Evolutionary conservation across 2,797 vertebrate genomes (phyloP), one percentile per base, ranked within the genome.

Genomic region (Remorina albescens): DNA sequence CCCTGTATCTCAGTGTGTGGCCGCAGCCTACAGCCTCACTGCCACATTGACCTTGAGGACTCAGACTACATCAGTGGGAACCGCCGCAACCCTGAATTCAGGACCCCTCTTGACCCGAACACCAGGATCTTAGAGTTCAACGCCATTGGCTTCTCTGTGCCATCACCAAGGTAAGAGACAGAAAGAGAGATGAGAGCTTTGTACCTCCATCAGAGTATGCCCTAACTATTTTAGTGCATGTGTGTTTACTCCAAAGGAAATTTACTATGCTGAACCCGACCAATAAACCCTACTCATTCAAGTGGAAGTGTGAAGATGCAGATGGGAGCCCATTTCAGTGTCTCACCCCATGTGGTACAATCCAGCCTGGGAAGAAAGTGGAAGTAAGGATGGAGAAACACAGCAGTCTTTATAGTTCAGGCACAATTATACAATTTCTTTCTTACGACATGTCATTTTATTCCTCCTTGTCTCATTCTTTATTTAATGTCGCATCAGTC

Each of bases 251-350:
- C 19, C 53, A 16, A 88, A 99, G 97, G 88, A 87, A 85, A 59
- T 97, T 99, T 60, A 87, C 62, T 26, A 91, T 96, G 59, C 44
- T 96, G 83, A 99, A 99, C 89, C 96, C 96, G 8, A 98, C 96
- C 64, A 89, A 67, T 49, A 89, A 83, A 8, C n/a, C 82, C 0
- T 98, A 95, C 73, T 93, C 93, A 55, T 97, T 96, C 81, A 90
- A 78, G 36, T 98, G 97, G 97, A 91, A 46, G 73, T 95, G 95
- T 86, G 94, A 96, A 41, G 95, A 95, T 56, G 37, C 32, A 5
- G 83, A 71, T 26, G 74, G 72, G 16, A 57, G 92, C 7, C 80
- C 88, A 18, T 97, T 99, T 79, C 70, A 21, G 51, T 98, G 97
- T 88, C 91, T 95, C 50, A 94, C 92, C 0, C 91, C 94, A 19